phyloP scores from a whole-genome alignment of 1,140 invertebrate species.

The Dreissena polymorpha region DNA sequence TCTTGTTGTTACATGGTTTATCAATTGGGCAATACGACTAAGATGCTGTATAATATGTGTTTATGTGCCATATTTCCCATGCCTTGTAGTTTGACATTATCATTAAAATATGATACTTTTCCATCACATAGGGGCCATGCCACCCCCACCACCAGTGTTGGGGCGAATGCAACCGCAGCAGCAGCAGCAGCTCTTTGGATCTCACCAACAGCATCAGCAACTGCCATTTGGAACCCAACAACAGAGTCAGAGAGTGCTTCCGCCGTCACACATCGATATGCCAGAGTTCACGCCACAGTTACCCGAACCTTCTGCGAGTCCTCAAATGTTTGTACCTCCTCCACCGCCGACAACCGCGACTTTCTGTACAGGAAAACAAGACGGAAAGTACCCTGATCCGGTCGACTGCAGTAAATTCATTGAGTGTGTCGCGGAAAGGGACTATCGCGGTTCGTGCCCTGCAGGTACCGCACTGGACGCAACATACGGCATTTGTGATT shows the following conservation, averaged over 20 bases:
- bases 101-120: no score
- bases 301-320: not conserved
- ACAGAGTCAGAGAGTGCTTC: not conserved
- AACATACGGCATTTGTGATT: constrained; percentile 31
- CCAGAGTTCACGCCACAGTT: not conserved
- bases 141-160: no score
- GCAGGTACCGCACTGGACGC: constrained; percentile 28
- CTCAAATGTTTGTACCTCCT: not conserved
- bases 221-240: not conserved
- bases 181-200: not conserved
- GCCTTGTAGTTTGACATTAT: no score
- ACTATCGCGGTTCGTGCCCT: constrained; percentile 32
- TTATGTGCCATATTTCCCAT: no score
- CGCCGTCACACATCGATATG: not conserved
- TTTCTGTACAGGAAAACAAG: constrained; percentile 42
- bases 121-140: no score
- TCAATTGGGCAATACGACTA: no score
- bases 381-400: constrained; percentile 40
- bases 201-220: not conserved
- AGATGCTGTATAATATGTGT: no score
- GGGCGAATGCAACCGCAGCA: no score
- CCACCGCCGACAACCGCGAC: not conserved
- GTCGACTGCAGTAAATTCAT: constrained; percentile 44
- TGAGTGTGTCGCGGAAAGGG: constrained; percentile 36
- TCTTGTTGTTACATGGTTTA: no score